Conservation (phyloP, 2,888 invertebrate genomes). For the Drosophila dives region DNA sequence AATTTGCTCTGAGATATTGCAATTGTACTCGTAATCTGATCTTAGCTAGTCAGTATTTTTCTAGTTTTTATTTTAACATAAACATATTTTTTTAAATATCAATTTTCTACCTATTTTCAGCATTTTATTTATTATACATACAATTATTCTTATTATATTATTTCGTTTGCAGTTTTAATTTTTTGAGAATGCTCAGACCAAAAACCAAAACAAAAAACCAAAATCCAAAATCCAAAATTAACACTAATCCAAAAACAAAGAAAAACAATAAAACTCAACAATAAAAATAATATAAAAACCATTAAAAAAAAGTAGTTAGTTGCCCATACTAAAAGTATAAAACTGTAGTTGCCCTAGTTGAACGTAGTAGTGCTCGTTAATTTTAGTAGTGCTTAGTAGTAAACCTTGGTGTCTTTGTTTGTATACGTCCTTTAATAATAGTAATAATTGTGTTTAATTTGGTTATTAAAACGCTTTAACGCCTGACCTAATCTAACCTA, state of each 20-base stretch:
- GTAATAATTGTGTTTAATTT: slow-evolving; percentile 33
- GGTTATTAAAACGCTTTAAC: slow-evolving; percentile 58
- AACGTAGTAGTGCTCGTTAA: slow-evolving; percentile 65
- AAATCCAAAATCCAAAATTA: slow-evolving; percentile 51
- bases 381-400: slow-evolving; percentile 42
- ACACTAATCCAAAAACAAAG: slow-evolving; percentile 53
- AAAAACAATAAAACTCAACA: slow-evolving; percentile 45
- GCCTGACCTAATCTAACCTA: slow-evolving; percentile 31
- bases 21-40: slow-evolving; percentile 8
- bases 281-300: slow-evolving; percentile 35
- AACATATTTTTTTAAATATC: slow-evolving; percentile 81
- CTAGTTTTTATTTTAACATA: slow-evolving; percentile 79
- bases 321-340: slow-evolving; percentile 62
- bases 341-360: slow-evolving; percentile 53
- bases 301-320: slow-evolving; percentile 77
- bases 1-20: slow-evolving; percentile 1
- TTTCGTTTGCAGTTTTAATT: slow-evolving; percentile 77
- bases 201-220: slow-evolving; percentile 41
- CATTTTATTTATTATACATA: slow-evolving; percentile 51
- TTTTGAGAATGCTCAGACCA: slow-evolving; percentile 40
- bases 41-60: slow-evolving; percentile 38
- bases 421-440: slow-evolving; percentile 45
- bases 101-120: slow-evolving; percentile 80
- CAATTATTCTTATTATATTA: slow-evolving; percentile 60
- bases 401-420: slow-evolving; percentile 50